Base-by-base conservation (phyloP, 2,113 vertebrate species). In the Clinocottus analis region DNA sequence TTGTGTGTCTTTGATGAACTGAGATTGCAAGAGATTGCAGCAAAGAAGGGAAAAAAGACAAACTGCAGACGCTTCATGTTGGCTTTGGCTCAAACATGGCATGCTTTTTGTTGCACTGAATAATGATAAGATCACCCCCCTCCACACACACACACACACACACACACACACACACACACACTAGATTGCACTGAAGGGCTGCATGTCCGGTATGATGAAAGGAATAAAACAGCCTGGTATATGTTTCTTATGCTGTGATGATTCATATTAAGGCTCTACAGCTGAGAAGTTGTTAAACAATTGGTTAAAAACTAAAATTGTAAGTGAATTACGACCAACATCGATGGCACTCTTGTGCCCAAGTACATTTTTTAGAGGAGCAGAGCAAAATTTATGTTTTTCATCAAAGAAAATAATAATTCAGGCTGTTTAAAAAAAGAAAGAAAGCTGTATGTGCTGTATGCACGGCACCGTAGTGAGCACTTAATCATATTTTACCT, bases 1-100 rank as follows among this genome's bases (percentile, higher is more conserved):
- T 45, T 63, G 37, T 58, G 27, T 64, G 21, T 73, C 41, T 29
- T 47, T 21, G 68, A 64, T 56, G 27, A 49, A 29, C 41, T 45
- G 21, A 5, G 12, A 53, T 72, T 67, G 45, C 76, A 79, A 45
- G 39, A 62, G 55, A 83, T 78, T 77, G 69, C 75, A 73, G 64
- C 62, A 73, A n/a, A 59, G 17, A 59, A 25, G 41, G 43, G 13
- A 51, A 21, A 61, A n/a, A 56, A 39, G 43, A 66, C n/a, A 59
- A 49, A 51, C 23, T 29, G 64, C 33, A 13, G 45, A 43, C 35
- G 64, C 51, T 60, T 60, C 70, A 3, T 66, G 59, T 61, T 65
- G 59, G 37, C 35, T 37, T 79, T 47, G 29, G 10, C 35, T 58
- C 0, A 58, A 39, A 31, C 37, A 43, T 47, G 35, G 10, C 25